These are phyloP conservation scores for Apostichopus parvimensis DNA, from an alignment of 35 echinoderm and acorn worm genomes.

Conservation along the genomic window DNA sequence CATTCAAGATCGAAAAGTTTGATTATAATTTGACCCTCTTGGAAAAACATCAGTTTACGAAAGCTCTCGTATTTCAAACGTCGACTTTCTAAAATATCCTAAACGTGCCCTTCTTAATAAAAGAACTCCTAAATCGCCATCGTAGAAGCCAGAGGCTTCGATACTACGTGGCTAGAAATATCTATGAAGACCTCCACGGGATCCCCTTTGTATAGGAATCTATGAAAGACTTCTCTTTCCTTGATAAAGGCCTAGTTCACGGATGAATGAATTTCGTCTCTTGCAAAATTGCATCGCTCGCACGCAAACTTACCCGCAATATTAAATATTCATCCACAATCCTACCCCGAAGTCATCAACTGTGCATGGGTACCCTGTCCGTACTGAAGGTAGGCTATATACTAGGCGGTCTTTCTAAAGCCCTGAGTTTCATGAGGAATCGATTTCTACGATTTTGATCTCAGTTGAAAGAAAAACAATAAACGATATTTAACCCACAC, in stretches of 20 bases:
- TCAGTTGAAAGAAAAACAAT: not conserved
- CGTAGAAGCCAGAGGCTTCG: not conserved
- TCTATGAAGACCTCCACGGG: not conserved
- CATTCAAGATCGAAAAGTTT: too few species aligned
- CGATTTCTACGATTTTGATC: conserved; percentile 4
- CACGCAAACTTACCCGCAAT: conserved; percentile 35
- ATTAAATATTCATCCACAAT: conserved; percentile 30
- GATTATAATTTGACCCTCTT: too few species aligned
- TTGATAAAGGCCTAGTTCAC: not conserved
- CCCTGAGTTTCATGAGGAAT: not conserved
- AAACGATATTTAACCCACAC: not conserved
- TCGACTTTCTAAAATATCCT: too few species aligned
- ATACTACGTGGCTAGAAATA: not conserved
- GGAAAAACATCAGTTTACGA: too few species aligned
- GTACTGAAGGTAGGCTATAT: too few species aligned
- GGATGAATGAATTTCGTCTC: conserved; percentile 1
- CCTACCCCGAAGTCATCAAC: not conserved
- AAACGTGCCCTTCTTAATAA: too few species aligned
- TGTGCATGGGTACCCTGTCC: too few species aligned
- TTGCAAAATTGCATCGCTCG: not conserved
- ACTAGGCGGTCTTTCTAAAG: too few species aligned
- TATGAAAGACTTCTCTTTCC: not conserved
- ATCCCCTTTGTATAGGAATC: not conserved
- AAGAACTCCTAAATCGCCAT: too few species aligned
- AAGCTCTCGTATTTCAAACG: too few species aligned